Conservation (phyloP, 2,797 vertebrate genomes). For the Neosilurus mollespiculum region DNA sequence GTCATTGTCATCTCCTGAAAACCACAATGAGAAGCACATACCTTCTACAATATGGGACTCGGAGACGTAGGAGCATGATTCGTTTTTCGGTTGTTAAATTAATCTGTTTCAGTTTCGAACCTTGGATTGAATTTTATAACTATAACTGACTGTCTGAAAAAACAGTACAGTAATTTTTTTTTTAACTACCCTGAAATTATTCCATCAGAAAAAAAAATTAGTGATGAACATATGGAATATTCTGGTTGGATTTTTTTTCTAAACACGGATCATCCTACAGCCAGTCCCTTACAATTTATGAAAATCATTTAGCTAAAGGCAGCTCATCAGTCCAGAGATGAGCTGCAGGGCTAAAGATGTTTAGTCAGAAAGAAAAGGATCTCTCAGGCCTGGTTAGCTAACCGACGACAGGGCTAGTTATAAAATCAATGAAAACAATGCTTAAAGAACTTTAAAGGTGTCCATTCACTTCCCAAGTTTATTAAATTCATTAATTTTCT, state of each 20-base stretch:
- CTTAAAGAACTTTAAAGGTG: neutral
- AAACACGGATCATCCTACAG: neutral
- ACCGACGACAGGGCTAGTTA: neutral
- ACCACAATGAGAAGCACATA: neutral
- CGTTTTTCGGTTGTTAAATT: neutral
- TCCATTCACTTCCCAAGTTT: too few species aligned
- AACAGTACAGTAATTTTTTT: too few species aligned
- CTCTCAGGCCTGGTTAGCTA: neutral
- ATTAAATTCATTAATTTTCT: too few species aligned
- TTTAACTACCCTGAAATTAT: too few species aligned
- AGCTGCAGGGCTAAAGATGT: neutral
- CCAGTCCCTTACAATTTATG: neutral
- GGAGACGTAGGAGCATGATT: neutral
- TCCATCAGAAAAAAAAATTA: too few species aligned
- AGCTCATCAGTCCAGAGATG: neutral
- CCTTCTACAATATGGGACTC: too few species aligned
- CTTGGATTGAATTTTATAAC: neutral
- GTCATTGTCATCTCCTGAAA: neutral
- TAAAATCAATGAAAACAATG: neutral
- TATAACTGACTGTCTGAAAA: neutral
- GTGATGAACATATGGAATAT: neutral
- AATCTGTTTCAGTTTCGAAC: neutral
- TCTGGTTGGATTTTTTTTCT: neutral
- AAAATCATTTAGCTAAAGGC: neutral
- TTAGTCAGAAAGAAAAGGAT: neutral